Conservation (phyloP, 2,113 vertebrate species). For the Nanorana parkeri region DNA sequence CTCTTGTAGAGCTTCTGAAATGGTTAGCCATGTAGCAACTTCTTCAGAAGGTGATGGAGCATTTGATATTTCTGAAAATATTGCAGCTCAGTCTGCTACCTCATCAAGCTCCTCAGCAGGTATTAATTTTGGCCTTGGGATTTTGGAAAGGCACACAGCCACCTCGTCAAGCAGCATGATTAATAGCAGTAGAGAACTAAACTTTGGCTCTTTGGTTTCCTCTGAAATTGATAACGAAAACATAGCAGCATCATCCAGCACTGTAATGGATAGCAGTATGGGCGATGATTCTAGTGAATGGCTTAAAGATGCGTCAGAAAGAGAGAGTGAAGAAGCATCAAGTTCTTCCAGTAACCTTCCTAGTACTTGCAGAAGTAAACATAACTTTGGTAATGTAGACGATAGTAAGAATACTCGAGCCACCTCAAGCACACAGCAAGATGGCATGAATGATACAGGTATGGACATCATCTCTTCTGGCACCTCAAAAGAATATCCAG, state of each 20-base stretch:
- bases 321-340: constrained; percentile 34
- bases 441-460: constrained; percentile 14
- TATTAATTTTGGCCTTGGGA: not conserved
- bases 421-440: constrained; percentile 36
- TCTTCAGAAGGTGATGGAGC: constrained; percentile 25
- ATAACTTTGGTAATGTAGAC: constrained; percentile 27
- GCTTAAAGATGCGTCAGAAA: constrained; percentile 18
- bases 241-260: constrained; percentile 44
- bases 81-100: constrained; percentile 31
- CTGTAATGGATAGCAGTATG: constrained; percentile 18
- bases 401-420: constrained; percentile 43
- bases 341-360: constrained; percentile 37
- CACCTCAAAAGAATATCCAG: constrained; percentile 35
- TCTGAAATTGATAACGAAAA: constrained; percentile 51
- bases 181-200: constrained; percentile 23
- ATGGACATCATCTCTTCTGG: constrained; percentile 36
- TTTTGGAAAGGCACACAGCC: constrained; percentile 33
- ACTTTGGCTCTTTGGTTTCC: constrained; percentile 27
- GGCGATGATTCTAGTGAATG: constrained; percentile 10
- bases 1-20: not conserved
- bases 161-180: constrained; percentile 43
- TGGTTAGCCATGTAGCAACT: constrained; percentile 10
- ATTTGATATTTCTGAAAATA: constrained; percentile 11
- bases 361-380: not conserved
- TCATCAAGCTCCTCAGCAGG: constrained; percentile 22